Percentiles rank a stretch among this genome's conserved stretches.
phyloP scores from a whole-genome alignment of 23 tunicate genomes.

The Ascidia mentula region DNA sequence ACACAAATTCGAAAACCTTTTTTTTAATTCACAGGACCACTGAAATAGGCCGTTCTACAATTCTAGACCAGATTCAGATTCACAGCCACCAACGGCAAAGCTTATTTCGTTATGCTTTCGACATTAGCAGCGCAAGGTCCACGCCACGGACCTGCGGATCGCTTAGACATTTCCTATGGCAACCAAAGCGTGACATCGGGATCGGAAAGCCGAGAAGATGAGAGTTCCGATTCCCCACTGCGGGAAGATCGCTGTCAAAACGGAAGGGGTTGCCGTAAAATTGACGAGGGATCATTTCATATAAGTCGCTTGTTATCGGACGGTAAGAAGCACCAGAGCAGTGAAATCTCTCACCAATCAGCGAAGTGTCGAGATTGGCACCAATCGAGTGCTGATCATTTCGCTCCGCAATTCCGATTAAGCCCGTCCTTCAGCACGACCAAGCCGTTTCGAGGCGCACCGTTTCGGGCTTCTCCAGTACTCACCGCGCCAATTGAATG shows the following conservation, averaged over 20 bases:
- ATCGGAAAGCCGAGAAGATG: neutral
- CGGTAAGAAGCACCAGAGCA: neutral
- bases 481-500: neutral
- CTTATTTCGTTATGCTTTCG: neutral
- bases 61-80: too few relatives aligned
- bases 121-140: neutral
- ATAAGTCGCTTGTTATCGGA: slow-evolving; percentile 8
- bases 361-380: neutral
- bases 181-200: neutral
- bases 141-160: neutral
- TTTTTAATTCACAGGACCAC: too few relatives aligned
- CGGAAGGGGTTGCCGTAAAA: neutral
- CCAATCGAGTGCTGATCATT: neutral
- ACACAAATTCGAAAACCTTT: too few relatives aligned
- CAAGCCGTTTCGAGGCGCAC: neutral
- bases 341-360: neutral
- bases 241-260: neutral
- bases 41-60: too few relatives aligned
- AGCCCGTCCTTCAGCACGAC: neutral
- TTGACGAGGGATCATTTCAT: slow-evolving; percentile 4
- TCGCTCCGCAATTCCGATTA: neutral
- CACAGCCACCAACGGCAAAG: too few relatives aligned
- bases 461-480: neutral
- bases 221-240: neutral
- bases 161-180: neutral